phyloP scores from a whole-genome alignment of 23 tunicate genomes.

The Aplidium turbinatum region DNA sequence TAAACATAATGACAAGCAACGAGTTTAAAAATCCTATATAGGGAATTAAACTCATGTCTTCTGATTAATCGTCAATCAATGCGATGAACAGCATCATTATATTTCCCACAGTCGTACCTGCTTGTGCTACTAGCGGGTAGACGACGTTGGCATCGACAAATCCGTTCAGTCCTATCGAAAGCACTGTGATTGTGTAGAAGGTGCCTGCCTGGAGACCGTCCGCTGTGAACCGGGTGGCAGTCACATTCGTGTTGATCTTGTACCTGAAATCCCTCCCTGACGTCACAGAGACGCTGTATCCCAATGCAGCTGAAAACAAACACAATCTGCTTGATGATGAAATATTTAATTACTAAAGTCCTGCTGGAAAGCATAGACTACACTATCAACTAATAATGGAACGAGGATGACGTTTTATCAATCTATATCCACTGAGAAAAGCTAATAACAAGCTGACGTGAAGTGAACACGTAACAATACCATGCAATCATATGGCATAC shows the following conservation, averaged over 20 bases:
- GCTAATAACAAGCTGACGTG: too few species aligned
- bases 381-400: too few species aligned
- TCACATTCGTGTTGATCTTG: not conserved
- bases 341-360: too few species aligned
- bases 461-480: too few species aligned
- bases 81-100: not conserved
- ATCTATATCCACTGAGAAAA: too few species aligned
- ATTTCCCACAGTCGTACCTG: slow-evolving; percentile 39
- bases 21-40: not conserved
- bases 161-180: slow-evolving; percentile 51
- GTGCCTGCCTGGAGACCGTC: slow-evolving; percentile 36
- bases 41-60: not conserved
- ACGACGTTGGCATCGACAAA: slow-evolving; percentile 36
- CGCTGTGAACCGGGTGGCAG: not conserved
- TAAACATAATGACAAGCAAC: not conserved
- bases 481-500: too few species aligned
- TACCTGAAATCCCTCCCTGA: slow-evolving; percentile 2
- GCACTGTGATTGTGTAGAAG: slow-evolving; percentile 44
- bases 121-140: slow-evolving; percentile 31
- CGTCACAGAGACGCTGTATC: slow-evolving; percentile 21
- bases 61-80: not conserved
- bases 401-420: too few species aligned
- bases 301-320: slow-evolving; percentile 40
- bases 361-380: too few species aligned
- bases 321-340: too few species aligned